Percentiles rank a stretch among this genome's conserved stretches.
Evolutionary conservation across 2,797 vertebrate genomes (phyloP).

Genomic region (Botia almorhae): DNA sequence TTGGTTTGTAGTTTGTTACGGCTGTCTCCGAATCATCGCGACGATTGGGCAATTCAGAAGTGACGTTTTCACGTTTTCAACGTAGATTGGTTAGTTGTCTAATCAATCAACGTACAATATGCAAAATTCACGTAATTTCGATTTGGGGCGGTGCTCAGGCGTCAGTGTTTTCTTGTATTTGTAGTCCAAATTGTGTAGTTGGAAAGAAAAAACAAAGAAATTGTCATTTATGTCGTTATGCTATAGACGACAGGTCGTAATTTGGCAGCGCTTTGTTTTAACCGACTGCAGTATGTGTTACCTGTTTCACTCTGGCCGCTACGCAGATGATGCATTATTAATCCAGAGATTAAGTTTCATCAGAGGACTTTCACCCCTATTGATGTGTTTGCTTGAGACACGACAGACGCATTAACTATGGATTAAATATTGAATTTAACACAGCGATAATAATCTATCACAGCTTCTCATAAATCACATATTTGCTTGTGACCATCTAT

Average conservation of each 20-base stretch:
- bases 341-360: conserved; percentile 26
- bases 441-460: too few relatives aligned
- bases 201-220: neutral
- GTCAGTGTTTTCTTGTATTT: conserved; percentile 30
- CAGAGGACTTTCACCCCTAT: conserved; percentile 14
- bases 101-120: conserved; percentile 50
- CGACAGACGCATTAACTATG: neutral
- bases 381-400: neutral
- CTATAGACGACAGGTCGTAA: neutral
- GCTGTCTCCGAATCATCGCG: neutral
- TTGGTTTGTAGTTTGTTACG: conserved; percentile 40
- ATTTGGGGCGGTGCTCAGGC: conserved; percentile 19
- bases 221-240: neutral
- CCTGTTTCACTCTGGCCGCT: neutral
- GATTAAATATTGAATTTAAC: too few relatives aligned
- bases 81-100: conserved; percentile 32
- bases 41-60: conserved; percentile 48
- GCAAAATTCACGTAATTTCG: conserved; percentile 4
- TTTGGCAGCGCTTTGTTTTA: neutral
- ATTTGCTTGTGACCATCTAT: neutral
- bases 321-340: conserved; percentile 21
- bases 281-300: neutral
- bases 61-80: neutral
- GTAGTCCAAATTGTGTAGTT: conserved; percentile 19
- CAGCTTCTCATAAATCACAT: neutral